Evolutionary conservation across 2,888 invertebrate species (phyloP).

Genomic region (Teinopalpus imperialis): DNA sequence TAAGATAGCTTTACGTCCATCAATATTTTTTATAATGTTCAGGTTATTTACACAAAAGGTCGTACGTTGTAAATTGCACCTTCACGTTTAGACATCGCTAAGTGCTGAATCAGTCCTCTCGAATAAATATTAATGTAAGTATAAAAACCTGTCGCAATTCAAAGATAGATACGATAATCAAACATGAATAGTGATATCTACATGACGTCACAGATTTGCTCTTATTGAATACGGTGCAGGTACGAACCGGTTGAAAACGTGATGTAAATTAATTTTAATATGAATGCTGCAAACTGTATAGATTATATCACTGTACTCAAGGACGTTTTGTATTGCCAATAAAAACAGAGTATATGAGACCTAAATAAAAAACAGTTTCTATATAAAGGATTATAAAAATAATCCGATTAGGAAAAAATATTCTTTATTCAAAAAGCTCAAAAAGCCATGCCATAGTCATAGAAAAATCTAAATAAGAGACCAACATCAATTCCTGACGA

Average conservation of each 20-base stretch:
- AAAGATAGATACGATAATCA: neutral
- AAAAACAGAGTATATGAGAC: conserved; percentile 1
- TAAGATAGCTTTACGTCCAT: too few species aligned
- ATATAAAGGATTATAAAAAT: neutral
- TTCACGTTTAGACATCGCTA: too few species aligned
- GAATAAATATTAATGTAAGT: too few species aligned
- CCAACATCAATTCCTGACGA: too few species aligned
- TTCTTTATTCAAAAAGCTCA: neutral
- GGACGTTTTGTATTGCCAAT: neutral
- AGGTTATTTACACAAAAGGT: too few species aligned
- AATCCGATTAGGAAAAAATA: conserved; percentile 12
- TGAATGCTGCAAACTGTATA: neutral
- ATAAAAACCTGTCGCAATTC: too few species aligned
- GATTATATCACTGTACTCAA: conserved; percentile 4
- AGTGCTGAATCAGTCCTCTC: too few species aligned
- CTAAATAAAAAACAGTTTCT: neutral
- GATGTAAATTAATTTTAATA: conserved; percentile 4
- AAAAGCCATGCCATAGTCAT: too few species aligned
- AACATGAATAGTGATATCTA: neutral
- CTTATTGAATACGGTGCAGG: neutral
- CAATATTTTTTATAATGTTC: too few species aligned
- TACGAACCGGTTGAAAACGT: conserved; percentile 8
- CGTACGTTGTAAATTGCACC: too few species aligned
- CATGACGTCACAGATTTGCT: conserved; percentile 9
- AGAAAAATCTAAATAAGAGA: too few species aligned